Evolutionary conservation across 2,888 invertebrate genomes (phyloP), one percentile per base, ranked within the genome.

Genomic region (Prostheceraeus crozeri): DNA sequence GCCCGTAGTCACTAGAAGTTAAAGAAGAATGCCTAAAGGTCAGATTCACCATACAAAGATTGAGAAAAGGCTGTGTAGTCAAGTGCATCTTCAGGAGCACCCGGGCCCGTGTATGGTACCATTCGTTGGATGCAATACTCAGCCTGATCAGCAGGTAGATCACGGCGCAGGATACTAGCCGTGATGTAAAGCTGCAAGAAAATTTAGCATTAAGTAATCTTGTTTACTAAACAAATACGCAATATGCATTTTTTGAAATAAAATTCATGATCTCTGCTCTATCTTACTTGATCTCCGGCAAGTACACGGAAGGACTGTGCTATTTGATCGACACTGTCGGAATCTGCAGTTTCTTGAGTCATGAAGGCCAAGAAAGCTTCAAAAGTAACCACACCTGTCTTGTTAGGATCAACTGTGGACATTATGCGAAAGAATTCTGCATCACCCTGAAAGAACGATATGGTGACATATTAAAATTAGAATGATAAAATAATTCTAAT

Each of bases 51-150:
- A 67, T 98, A 98, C 68, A 99, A 84, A 70, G 93, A 91, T 71
- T 93, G 93, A 73, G 94, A 93, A 84, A 99, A 99, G 69, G 94
- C 90, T 85, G 91, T 91, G 82, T 99, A 99, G 80, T 99, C 98
- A 68, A 94, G 84, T 60, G 94, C 89, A 70, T 89, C 90, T 63
- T 89, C 87, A 65, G 85, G 84, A 69, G 89, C 90, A 63, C 89
- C 87, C 65, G 85, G 84, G 68, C 91, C 96, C 77, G 87, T 86
- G 83, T 84, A 96, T 28, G 93, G 89, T 68, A 91, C 89, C 98
- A 98, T 98, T 78, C 94, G 85, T 79, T 90, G 88, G 78, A 98
- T 93, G 80, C 98, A 99, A 80, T 98, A 98, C 80, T 96, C 94
- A 51, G 98, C 98, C 81, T 98, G 96, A 80, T 98, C 96, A 65